A percentile compares a stretch with the other conserved stretches of the same genome.
These are phyloP conservation scores for Drosophila paracracens DNA, from an alignment of 2,888 invertebrate species.

Conservation along the genomic window DNA sequence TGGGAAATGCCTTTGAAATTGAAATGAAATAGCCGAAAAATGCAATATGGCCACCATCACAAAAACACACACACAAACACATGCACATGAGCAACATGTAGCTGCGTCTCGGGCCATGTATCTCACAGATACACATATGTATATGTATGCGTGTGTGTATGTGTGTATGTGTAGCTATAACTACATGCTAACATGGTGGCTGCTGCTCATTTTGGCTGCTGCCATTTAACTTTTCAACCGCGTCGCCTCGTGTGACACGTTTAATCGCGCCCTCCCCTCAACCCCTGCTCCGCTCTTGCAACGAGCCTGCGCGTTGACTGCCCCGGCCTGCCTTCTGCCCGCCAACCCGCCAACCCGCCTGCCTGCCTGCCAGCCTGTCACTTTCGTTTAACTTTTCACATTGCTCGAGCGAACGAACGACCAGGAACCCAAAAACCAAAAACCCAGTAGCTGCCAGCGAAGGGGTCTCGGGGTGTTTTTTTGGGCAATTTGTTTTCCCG, in stretches of 20 bases:
- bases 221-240: constrained; percentile 80
- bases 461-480: constrained; percentile 62
- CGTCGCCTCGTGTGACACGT: constrained; percentile 75
- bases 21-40: constrained; percentile 52
- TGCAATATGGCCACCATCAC: constrained; percentile 67
- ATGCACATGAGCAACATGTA: constrained; percentile 54
- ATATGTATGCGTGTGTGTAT: constrained; percentile 9
- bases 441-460: constrained; percentile 46
- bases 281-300: constrained; percentile 5
- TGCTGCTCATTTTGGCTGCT: constrained; percentile 69
- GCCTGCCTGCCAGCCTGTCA: constrained; percentile 63
- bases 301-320: constrained; percentile 59
- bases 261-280: constrained; percentile 67
- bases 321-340: constrained; percentile 13
- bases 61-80: constrained; percentile 14
- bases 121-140: constrained; percentile 35
- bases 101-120: constrained; percentile 21
- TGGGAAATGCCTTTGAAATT: constrained; percentile 59
- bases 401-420: constrained; percentile 24
- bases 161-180: constrained; percentile 51
- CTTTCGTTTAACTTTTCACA: constrained; percentile 78
- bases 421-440: constrained; percentile 48
- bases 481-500: constrained; percentile 75
- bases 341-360: constrained; percentile 3
- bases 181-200: constrained; percentile 76